A percentile compares a stretch with the other conserved stretches of the same genome.
phyloP scores from a whole-genome alignment of 2,113 vertebrate genomes.

The Rattus rattus region DNA sequence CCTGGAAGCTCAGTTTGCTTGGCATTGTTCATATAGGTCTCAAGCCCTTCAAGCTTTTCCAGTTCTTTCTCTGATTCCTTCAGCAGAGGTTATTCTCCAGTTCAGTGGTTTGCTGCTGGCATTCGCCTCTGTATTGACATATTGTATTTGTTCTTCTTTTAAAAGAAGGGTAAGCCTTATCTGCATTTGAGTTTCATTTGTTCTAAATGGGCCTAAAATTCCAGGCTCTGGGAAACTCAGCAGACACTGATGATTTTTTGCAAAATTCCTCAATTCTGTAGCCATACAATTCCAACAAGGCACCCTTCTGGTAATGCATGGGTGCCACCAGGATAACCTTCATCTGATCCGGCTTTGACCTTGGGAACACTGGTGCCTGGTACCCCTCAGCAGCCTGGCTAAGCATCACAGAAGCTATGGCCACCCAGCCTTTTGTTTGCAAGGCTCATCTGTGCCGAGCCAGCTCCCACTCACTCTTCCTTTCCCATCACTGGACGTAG shows the following conservation, averaged over 20 bases:
- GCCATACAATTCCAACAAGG: neutral
- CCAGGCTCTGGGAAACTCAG: neutral
- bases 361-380: neutral
- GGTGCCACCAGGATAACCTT: neutral
- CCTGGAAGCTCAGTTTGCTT: too few relatives aligned
- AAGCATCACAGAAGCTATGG: neutral
- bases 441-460: neutral
- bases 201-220: neutral
- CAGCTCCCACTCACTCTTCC: neutral
- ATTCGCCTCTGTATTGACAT: too few relatives aligned
- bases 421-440: neutral
- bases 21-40: too few relatives aligned
- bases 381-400: neutral
- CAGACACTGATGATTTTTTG: neutral
- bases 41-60: too few relatives aligned
- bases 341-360: neutral
- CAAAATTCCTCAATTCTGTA: neutral
- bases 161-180: too few relatives aligned
- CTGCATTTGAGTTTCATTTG: neutral
- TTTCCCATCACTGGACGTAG: neutral
- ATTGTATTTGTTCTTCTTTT: too few relatives aligned
- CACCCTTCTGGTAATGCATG: neutral
- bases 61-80: too few relatives aligned
- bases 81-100: too few relatives aligned
- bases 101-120: too few relatives aligned